phyloP scores from a whole-genome alignment of 2,888 invertebrate genomes.

The Agrenia bidenticulata region DNA sequence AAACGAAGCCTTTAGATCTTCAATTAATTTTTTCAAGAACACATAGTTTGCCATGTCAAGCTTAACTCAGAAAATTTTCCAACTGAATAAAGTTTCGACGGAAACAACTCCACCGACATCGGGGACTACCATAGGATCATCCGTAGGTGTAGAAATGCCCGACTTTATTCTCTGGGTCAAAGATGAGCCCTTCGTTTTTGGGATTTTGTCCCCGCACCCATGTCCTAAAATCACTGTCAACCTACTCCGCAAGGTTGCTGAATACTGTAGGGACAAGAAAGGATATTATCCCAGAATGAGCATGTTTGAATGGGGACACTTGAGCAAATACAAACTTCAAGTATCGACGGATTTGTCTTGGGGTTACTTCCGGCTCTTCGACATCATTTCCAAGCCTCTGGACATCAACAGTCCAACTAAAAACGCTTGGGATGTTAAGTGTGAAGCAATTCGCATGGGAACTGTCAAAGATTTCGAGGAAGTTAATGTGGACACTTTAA shows the following conservation, averaged over 20 bases:
- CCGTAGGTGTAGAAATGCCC: constrained; percentile 19
- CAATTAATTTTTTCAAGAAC: too few relatives aligned
- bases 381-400: constrained; percentile 22
- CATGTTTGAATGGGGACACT: constrained; percentile 35
- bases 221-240: constrained; percentile 33
- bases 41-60: too few relatives aligned
- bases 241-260: constrained; percentile 27
- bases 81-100: too few relatives aligned
- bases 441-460: background rate
- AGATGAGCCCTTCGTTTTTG: constrained; percentile 45
- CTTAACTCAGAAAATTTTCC: too few relatives aligned
- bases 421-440: constrained; percentile 24
- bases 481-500: constrained; percentile 31
- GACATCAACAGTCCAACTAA: background rate
- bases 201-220: constrained; percentile 33
- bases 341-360: constrained; percentile 25
- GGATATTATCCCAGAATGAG: constrained; percentile 33
- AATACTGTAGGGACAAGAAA: constrained; percentile 31
- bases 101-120: too few relatives aligned
- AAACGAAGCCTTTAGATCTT: too few relatives aligned
- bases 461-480: constrained; percentile 22
- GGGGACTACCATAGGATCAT: too few relatives aligned
- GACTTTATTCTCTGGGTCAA: constrained; percentile 37
- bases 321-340: constrained; percentile 39
- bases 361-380: constrained; percentile 35